A percentile compares a stretch with the other conserved stretches of the same genome.
Evolutionary conservation across 1,140 invertebrate genomes (phyloP).

Genomic region (Prorops nasuta): DNA sequence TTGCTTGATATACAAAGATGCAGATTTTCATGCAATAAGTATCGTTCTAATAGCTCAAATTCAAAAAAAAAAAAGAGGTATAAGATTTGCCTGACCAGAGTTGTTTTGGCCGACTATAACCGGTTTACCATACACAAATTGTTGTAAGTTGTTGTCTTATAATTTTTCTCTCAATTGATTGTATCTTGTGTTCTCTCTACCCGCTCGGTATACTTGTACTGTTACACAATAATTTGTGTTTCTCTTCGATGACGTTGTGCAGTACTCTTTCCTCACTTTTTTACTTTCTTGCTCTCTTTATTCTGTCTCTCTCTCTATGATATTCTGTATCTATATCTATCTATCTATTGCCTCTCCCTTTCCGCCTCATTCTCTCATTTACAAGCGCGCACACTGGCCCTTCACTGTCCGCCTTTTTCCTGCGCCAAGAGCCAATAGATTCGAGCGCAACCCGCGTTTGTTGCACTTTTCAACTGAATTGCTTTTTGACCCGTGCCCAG

Average conservation of each 20-base stretch:
- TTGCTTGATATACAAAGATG: no score
- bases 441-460: no score
- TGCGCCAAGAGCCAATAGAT: no score
- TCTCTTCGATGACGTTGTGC: conserved; percentile 23
- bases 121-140: conserved; percentile 29
- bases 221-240: conserved; percentile 32
- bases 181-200: conserved; percentile 54
- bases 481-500: no score
- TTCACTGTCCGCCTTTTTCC: no score
- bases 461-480: no score
- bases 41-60: no score
- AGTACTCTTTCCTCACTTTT: background rate
- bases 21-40: no score
- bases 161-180: conserved; percentile 42
- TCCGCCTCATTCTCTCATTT: conserved; percentile 11
- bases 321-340: conserved; percentile 12
- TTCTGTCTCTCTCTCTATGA: conserved; percentile 17
- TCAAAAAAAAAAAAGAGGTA: no score
- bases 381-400: no score
- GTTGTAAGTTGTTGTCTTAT: conserved; percentile 38
- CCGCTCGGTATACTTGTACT: conserved; percentile 48
- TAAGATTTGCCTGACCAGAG: no score
- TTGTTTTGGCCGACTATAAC: no score
- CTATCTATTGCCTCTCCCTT: conserved; percentile 12
- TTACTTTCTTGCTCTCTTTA: conserved; percentile 16